Evolutionary conservation across 2,888 invertebrate genomes (phyloP), one percentile per base, ranked within the genome.

Genomic region (Desoria tigrina): DNA sequence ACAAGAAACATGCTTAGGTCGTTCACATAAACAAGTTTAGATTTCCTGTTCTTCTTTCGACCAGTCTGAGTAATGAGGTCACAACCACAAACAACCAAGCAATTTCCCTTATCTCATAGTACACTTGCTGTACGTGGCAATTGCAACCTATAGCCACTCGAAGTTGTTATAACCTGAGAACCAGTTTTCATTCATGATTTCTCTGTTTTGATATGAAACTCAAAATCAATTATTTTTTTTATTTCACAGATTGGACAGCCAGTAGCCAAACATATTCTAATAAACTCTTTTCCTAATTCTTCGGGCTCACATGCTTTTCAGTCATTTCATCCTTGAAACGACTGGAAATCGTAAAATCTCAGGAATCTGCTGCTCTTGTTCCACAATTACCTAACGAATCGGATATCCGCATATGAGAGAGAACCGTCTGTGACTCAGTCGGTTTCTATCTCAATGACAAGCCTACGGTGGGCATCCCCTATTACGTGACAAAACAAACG

Each of bases 331-430:
- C 55, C 42, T 27, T 37, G 66, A 57, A 63, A 60, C 45, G 61
- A 60, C 42, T 61, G 63, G 59, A 53, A 68, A 68, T 69, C 69
- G 55, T 66, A 55, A 62, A 61, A 75, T 68, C 73, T 73, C 71
- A 73, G 74, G 74, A 72, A 71, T 66, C 72, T 72, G 67, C 72
- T 67, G 69, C 72, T 72, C 69, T 69, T 69, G 72, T 69, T 72
- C 72, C 72, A 72, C 69, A 66, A 69, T 57, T 65, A 45, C 56
- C 6, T 42, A 50, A 61, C 27, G 27, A 60, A 60, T 65, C 64
- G 59, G 45, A 49, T 51, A 55, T 63, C 61, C 56, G 45, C 53
- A 50, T 42, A 55, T 50, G 55, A 42, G 50, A 32, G 58, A 63
- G 42, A 54, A 51, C 7, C 7, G 7, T 26, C 26, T 26, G 51